A percentile compares a stretch with the other conserved stretches of the same genome.
phyloP scores from a whole-genome alignment of 2,113 vertebrate genomes.

The Aptenodytes forsteri region DNA sequence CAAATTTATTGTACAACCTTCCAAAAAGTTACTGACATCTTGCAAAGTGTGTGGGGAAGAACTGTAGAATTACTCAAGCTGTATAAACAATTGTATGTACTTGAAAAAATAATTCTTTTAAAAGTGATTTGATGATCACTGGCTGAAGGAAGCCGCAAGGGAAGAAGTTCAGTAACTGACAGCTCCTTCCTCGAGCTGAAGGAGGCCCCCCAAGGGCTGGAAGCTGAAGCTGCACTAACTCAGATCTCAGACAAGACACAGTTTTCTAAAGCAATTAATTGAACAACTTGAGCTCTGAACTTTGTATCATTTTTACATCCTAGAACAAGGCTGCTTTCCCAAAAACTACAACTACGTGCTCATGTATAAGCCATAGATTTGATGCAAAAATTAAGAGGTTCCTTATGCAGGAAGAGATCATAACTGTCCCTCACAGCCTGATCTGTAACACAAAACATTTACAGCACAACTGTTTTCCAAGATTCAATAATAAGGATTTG shows the following conservation, averaged over 20 bases:
- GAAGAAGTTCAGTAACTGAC: neutral
- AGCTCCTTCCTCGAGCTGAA: neutral
- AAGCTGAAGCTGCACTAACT: neutral
- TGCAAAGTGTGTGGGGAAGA: neutral
- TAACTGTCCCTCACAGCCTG: neutral
- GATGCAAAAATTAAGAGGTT: neutral
- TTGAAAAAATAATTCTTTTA: neutral
- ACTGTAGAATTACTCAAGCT: neutral
- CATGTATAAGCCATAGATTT: neutral
- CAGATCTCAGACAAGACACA: neutral
- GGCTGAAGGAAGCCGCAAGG: neutral
- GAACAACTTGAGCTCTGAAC: neutral
- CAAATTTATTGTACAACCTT: neutral
- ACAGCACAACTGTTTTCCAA: neutral
- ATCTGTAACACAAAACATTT: neutral
- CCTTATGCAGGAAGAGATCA: neutral
- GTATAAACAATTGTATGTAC: neutral
- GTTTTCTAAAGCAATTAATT: neutral
- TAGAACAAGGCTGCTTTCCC: neutral
- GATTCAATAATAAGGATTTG: neutral
- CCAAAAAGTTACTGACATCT: neutral
- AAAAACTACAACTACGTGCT: accelerated
- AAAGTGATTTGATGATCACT: neutral
- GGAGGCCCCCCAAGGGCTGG: neutral
- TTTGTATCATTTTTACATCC: neutral